Base-by-base conservation (phyloP, 1,140 invertebrate species). In the Drosophila subpulchrella region DNA sequence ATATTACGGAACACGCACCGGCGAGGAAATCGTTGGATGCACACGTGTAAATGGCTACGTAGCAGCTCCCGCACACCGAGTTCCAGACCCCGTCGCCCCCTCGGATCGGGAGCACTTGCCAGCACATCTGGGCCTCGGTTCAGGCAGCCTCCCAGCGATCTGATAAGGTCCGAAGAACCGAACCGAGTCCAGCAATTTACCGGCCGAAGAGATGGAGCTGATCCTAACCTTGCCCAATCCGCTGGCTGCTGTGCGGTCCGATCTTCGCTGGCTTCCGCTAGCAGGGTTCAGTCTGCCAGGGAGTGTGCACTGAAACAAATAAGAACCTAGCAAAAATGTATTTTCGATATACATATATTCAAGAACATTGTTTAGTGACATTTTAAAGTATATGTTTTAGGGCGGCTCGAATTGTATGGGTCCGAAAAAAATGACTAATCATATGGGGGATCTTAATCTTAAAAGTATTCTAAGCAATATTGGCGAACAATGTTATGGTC, bases 1-100 rank as follows among this genome's bases (percentile, higher is more conserved):
- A 89, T 89, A 89, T 90, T 89, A 84, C 61, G 66, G 62, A 89
- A 89, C 84, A 89, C 84, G 84, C 84, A 89, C 83, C 30, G n/a
- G 54, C 36, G 15, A 20, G 7, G 10, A 46, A 27, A 27, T 6
- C 32, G 12, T 17, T 27, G 55, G 27, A 39, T 24, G 46, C 54
- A 71, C 75, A 65, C 68, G 65, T 71, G 68, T 73, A 78, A 57
- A 54, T 60, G 38, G 58, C 44, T 17, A 20, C 55, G 61, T 27
- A 58, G 50, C 77, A 59, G 78, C 77, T 75, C 73, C 73, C 73
- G 76, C 73, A 76, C 73, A 75, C 41, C 42, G 55, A 67, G 71
- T 20, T 61, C 39, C 44, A 32, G 15, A 36, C 27, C 27, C 32
- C 3, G 4, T 10, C 4, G 11, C 13, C 47, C 15, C 46, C 24